Conservation (phyloP, 2,888 invertebrate genomes). For the Machimus atricapillus region DNA sequence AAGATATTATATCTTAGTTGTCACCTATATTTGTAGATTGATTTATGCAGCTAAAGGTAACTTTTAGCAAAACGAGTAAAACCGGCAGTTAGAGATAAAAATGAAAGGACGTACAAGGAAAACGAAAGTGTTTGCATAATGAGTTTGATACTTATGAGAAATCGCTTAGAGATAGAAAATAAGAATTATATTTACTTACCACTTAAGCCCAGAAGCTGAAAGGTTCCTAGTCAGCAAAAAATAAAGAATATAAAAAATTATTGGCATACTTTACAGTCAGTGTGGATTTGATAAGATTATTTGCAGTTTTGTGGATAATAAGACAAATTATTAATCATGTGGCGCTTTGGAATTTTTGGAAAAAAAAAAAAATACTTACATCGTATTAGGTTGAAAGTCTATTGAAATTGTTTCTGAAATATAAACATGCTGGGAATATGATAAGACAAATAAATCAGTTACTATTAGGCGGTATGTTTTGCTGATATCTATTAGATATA, state of each 20-base stretch:
- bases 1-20: not conserved
- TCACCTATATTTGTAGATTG: not conserved
- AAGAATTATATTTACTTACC: not conserved
- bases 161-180: not conserved
- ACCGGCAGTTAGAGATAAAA: not conserved
- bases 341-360: not conserved
- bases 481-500: too few species aligned
- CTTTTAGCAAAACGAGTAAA: not conserved
- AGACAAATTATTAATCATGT: not conserved
- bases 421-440: too few species aligned
- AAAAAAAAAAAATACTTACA: not conserved
- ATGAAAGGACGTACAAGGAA: not conserved
- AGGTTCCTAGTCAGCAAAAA: not conserved
- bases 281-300: not conserved
- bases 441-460: too few species aligned
- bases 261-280: not conserved
- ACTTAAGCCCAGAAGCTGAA: not conserved
- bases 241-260: not conserved
- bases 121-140: not conserved
- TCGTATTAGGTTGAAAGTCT: not conserved
- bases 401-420: too few species aligned
- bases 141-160: not conserved
- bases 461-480: too few species aligned
- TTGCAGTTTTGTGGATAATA: not conserved
- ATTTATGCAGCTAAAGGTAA: not conserved